Conservation (phyloP, 2,888 invertebrate genomes). For the Eubasilissa splendida region DNA sequence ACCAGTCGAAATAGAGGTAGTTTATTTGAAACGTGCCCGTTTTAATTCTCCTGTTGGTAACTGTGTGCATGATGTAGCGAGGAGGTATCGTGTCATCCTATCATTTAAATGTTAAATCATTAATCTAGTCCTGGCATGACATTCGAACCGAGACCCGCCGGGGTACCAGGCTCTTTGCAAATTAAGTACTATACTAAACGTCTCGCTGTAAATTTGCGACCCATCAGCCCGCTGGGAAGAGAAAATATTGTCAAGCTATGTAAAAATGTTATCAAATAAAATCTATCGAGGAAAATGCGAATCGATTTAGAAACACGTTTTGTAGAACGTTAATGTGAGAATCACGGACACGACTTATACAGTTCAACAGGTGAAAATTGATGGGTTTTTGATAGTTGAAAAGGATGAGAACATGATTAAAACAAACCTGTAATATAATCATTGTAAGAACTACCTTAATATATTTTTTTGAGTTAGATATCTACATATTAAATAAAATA, state of each 20-base stretch:
- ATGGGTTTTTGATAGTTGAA: too few relatives aligned
- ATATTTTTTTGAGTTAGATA: too few relatives aligned
- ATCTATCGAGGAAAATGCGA: too few relatives aligned
- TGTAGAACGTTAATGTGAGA: too few relatives aligned
- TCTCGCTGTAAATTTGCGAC: slow-evolving; percentile 23
- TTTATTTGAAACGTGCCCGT: slow-evolving; percentile 40
- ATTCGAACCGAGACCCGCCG: slow-evolving; percentile 42
- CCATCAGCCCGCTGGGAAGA: background rate
- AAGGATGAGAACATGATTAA: too few relatives aligned
- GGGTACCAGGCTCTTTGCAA: slow-evolving; percentile 50
- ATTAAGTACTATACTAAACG: slow-evolving; percentile 48
- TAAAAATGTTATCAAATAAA: background rate
- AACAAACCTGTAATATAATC: too few relatives aligned
- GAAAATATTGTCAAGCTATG: background rate
- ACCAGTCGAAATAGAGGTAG: slow-evolving; percentile 13
- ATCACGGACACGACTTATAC: too few relatives aligned
- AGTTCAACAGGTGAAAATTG: too few relatives aligned
- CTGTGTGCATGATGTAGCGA: slow-evolving; percentile 39
- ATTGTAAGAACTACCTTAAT: too few relatives aligned
- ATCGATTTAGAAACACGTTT: too few relatives aligned
- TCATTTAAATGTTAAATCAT: slow-evolving; percentile 58
- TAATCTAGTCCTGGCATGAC: slow-evolving; percentile 53
- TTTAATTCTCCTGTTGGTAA: slow-evolving; percentile 34
- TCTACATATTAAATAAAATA: too few relatives aligned
- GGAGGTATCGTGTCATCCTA: slow-evolving; percentile 56